phyloP scores from a whole-genome alignment of 2,113 vertebrate species.

The Pelmatolapia mariae region DNA sequence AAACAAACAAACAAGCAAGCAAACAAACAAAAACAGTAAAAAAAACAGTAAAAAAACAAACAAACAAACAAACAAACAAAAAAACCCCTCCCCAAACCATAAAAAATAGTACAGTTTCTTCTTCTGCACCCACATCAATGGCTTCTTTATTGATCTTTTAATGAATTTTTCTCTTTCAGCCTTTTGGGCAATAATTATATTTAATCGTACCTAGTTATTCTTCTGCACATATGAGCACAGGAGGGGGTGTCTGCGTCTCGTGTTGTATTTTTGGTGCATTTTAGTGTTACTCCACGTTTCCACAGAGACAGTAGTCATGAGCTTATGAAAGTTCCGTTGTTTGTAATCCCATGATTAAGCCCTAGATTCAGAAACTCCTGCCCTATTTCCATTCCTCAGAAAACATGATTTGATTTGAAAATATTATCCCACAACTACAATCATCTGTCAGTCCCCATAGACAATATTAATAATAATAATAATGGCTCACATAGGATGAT shows the following conservation, averaged over 20 bases:
- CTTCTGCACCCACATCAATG: background rate
- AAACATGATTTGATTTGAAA: conserved; percentile 61
- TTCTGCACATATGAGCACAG: background rate
- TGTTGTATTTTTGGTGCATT: background rate
- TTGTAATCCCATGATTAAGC: conserved; percentile 70
- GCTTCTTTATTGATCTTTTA: background rate
- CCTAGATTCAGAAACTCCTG: conserved; percentile 37
- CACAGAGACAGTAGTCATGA: conserved; percentile 9
- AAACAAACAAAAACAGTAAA: background rate
- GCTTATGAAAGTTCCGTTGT: conserved; percentile 27
- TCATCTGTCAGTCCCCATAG: conserved; percentile 2
- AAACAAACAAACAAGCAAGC: background rate
- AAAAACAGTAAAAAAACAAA: background rate
- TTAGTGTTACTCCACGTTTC: background rate
- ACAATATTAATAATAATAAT: conserved; percentile 31
- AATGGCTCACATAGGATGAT: conserved; percentile 1
- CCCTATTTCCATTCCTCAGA: conserved; percentile 52
- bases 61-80: background rate
- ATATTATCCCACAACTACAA: conserved; percentile 40
- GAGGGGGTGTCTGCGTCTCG: background rate
- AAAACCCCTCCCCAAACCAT: background rate
- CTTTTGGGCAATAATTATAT: background rate
- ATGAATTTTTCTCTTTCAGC: background rate
- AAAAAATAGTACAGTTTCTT: background rate
- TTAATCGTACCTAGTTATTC: background rate